A percentile compares a stretch with the other conserved stretches of the same genome.
Conservation (phyloP, 2,888 invertebrate genomes). For the Cerceris rybyensis region DNA sequence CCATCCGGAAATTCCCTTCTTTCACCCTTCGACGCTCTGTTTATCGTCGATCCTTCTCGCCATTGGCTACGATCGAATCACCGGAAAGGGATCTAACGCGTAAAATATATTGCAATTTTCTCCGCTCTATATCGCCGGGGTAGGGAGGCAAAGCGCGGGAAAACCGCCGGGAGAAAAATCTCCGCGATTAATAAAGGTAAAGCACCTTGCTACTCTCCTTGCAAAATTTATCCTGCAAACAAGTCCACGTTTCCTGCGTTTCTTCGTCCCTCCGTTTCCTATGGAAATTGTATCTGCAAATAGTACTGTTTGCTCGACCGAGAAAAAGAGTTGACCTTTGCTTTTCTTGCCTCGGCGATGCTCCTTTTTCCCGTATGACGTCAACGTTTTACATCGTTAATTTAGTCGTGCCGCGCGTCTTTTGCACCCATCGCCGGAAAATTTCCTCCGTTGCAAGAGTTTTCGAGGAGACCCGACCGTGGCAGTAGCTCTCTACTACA, state of each 20-base stretch:
- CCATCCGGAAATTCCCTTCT: no score
- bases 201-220: no score
- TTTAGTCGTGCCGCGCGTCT: no score
- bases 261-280: neutral
- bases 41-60: neutral
- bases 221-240: no score
- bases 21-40: neutral
- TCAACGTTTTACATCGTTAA: no score
- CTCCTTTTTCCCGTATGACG: no score
- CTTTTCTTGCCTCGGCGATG: no score
- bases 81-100: neutral
- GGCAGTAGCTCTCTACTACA: conserved; percentile 31
- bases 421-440: neutral
- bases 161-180: neutral
- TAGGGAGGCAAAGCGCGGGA: neutral
- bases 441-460: neutral
- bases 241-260: neutral
- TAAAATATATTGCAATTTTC: neutral
- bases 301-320: no score
- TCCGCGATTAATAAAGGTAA: neutral
- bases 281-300: no score
- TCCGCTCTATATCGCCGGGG: neutral
- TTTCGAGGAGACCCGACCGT: conserved; percentile 7
- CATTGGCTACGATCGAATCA: neutral
- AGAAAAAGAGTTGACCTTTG: no score